Evolutionary conservation across 2,888 invertebrate genomes (phyloP).

Genomic region (Leptinotarsa tumamoca): DNA sequence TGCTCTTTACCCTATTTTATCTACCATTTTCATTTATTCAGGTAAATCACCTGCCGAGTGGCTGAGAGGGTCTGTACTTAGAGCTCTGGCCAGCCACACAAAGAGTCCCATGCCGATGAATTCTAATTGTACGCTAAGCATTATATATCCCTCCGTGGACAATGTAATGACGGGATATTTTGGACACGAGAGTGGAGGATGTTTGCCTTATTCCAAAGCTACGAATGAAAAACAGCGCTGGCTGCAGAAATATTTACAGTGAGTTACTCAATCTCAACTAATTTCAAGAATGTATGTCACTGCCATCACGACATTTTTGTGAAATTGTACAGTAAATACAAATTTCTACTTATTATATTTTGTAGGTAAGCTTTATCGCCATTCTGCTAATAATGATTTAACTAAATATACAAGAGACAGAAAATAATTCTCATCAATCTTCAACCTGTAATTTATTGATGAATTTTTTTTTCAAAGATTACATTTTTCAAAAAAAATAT

Average conservation of each 20-base stretch:
- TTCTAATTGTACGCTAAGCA: conserved; percentile 70
- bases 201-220: conserved; percentile 81
- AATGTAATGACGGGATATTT: conserved; percentile 90
- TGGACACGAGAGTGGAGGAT: conserved; percentile 86
- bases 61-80: conserved; percentile 80
- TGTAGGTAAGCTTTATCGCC: no score
- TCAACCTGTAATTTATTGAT: no score
- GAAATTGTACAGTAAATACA: no score
- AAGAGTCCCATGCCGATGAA: conserved; percentile 69
- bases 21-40: not conserved
- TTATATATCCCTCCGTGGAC: conserved; percentile 82
- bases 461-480: no score
- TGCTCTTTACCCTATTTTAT: no score
- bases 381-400: no score
- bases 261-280: conserved; percentile 61
- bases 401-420: no score
- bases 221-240: conserved; percentile 87
- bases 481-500: no score
- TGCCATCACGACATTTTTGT: no score
- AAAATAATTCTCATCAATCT: no score
- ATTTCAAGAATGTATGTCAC: not conserved
- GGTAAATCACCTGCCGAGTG: conserved; percentile 79
- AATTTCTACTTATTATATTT: no score
- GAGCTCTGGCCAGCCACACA: conserved; percentile 68
- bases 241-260: conserved; percentile 83